Percentiles rank a stretch among this genome's conserved stretches.
These are phyloP conservation scores for Lasioglossum lativentre DNA, from an alignment of 2,888 invertebrate species.

Conservation along the genomic window DNA sequence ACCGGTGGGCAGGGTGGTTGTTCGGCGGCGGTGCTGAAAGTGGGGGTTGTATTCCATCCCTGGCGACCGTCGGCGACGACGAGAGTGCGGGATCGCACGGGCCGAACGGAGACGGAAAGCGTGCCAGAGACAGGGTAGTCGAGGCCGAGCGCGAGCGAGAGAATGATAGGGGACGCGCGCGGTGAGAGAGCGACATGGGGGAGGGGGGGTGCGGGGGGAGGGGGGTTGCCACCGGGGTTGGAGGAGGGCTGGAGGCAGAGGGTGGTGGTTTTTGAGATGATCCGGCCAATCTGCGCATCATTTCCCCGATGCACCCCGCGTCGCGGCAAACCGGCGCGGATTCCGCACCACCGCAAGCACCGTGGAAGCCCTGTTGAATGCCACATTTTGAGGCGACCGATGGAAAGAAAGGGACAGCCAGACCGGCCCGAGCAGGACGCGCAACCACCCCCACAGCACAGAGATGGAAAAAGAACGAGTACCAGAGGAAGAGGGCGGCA, in stretches of 20 bases:
- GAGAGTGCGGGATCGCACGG: constrained; percentile 48
- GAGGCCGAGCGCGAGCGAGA: constrained; percentile 35
- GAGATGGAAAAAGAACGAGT: constrained; percentile 54
- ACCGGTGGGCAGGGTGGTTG: constrained; percentile 72
- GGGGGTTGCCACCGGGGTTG: constrained; percentile 29
- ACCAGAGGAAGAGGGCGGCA: constrained; percentile 51
- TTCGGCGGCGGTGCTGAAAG: constrained; percentile 72
- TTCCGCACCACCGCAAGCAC: constrained; percentile 79
- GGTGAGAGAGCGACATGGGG: neutral
- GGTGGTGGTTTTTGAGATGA: constrained; percentile 84
- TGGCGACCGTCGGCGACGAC: constrained; percentile 66
- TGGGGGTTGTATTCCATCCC: constrained; percentile 79
- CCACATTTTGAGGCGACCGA: constrained; percentile 80
- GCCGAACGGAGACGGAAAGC: constrained; percentile 46
- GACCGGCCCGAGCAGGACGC: neutral
- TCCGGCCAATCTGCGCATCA: constrained; percentile 85
- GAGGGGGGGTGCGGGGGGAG: neutral
- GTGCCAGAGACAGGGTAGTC: constrained; percentile 34
- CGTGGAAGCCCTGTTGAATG: constrained; percentile 83
- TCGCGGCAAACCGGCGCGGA: constrained; percentile 74
- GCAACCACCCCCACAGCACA: neutral
- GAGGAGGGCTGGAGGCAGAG: constrained; percentile 71
- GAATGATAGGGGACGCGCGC: constrained; percentile 39
- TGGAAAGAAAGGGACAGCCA: constrained; percentile 65
- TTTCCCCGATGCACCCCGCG: constrained; percentile 80